Conservation (phyloP, 2,888 invertebrate genomes). For the Scaptomyza caliginosa region DNA sequence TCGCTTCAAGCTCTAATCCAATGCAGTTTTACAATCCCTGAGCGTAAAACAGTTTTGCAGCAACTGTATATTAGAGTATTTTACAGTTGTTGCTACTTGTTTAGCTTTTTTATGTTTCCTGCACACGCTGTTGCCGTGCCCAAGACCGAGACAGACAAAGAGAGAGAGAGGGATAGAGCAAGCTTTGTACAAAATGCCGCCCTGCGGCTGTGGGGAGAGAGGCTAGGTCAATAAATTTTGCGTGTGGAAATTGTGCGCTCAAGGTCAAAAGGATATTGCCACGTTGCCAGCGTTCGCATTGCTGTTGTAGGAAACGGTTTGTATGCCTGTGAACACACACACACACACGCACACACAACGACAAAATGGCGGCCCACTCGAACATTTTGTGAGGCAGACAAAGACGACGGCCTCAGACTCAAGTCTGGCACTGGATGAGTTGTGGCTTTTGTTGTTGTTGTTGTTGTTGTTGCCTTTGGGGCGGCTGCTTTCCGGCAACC, state of each 20-base stretch:
- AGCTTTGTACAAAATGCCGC: background rate
- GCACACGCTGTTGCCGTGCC: constrained; percentile 4
- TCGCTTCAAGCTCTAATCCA: background rate
- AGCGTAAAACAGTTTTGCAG: background rate
- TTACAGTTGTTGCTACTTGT: background rate
- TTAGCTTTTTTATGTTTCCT: constrained; percentile 50
- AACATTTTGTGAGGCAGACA: constrained; percentile 54
- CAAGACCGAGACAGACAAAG: background rate
- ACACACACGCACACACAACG: constrained; percentile 28
- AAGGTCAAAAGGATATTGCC: constrained; percentile 84
- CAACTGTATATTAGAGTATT: background rate
- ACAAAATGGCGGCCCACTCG: constrained; percentile 69
- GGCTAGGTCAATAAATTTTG: constrained; percentile 83
- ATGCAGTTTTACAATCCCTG: background rate
- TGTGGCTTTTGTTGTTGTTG: constrained; percentile 30
- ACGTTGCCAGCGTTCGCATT: constrained; percentile 31
- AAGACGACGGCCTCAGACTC: constrained; percentile 28
- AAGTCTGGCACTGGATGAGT: constrained; percentile 37
- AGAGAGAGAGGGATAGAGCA: background rate
- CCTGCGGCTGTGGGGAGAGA: background rate
- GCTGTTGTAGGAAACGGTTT: constrained; percentile 64
- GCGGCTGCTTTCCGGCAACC: constrained; percentile 76
- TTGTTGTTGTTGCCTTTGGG: constrained; percentile 32
- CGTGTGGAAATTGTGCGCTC: constrained; percentile 82
- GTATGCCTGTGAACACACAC: constrained; percentile 20